Evolutionary conservation across 2,113 vertebrate species (phyloP).

Genomic region (Oxyura jamaicensis): DNA sequence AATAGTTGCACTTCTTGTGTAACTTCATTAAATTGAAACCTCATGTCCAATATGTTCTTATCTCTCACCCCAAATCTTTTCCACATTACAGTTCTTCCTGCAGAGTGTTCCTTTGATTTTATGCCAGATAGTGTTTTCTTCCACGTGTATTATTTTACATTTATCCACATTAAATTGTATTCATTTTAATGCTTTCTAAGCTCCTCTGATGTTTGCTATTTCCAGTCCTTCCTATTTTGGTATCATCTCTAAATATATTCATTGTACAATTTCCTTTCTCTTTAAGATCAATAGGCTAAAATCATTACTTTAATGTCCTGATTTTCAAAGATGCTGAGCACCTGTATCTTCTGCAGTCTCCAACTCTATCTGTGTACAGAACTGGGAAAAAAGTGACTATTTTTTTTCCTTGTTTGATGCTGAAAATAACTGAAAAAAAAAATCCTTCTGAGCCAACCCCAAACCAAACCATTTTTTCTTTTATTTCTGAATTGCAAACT

Average conservation of each 20-base stretch:
- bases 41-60: slow-evolving; percentile 50
- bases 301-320: slow-evolving; percentile 5
- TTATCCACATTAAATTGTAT: slow-evolving; percentile 71
- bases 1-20: slow-evolving; percentile 35
- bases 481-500: neutral
- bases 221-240: slow-evolving; percentile 62
- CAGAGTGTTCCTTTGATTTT: slow-evolving; percentile 59
- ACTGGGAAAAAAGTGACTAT: neutral
- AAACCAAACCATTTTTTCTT: neutral
- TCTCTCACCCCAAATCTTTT: slow-evolving; percentile 41
- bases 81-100: slow-evolving; percentile 55
- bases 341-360: neutral
- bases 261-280: slow-evolving; percentile 65
- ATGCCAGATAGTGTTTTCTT: slow-evolving; percentile 58
- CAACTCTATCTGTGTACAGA: neutral
- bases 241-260: slow-evolving; percentile 55
- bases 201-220: slow-evolving; percentile 57
- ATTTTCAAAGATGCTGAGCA: slow-evolving; percentile 49
- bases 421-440: neutral
- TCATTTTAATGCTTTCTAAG: slow-evolving; percentile 67
- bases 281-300: slow-evolving; percentile 42
- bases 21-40: slow-evolving; percentile 40
- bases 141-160: slow-evolving; percentile 63
- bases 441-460: neutral
- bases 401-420: neutral